Conservation (phyloP, 2,888 invertebrate genomes). For the Limnephilus auricula region DNA sequence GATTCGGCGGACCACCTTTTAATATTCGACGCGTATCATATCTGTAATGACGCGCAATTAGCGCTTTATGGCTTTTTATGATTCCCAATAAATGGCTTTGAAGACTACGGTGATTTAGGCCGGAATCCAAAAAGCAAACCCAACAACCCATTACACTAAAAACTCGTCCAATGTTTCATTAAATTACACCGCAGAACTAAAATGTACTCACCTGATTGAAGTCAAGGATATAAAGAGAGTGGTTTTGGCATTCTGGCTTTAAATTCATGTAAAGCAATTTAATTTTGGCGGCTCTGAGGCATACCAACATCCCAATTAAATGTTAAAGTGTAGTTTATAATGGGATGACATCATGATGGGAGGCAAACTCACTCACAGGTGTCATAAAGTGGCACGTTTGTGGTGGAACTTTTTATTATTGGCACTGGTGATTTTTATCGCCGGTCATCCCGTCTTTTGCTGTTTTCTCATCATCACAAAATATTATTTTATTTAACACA, state of each 20-base stretch:
- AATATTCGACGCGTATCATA: slow-evolving; percentile 31
- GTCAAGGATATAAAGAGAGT: not conserved
- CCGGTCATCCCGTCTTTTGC: not conserved
- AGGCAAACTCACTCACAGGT: not conserved
- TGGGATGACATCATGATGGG: not conserved
- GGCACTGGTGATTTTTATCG: not conserved
- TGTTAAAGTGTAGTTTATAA: slow-evolving; percentile 2
- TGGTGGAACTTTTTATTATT: not conserved
- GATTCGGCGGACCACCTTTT: not conserved
- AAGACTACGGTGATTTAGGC: not conserved
- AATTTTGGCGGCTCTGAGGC: slow-evolving; percentile 2
- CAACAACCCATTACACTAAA: not conserved
- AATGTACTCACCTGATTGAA: not conserved
- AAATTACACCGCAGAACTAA: not conserved
- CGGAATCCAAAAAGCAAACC: not conserved
- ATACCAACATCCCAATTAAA: not conserved
- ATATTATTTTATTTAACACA: not conserved
- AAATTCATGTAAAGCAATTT: slow-evolving; percentile 2
- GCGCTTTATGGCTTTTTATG: slow-evolving; percentile 36
- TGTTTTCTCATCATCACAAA: not conserved
- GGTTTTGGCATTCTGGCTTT: not conserved
- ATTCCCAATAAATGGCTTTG: slow-evolving; percentile 16
- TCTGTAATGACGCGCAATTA: slow-evolving; percentile 38
- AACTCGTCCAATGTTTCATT: not conserved
- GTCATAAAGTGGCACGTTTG: slow-evolving; percentile 2